Evolutionary conservation across 1,140 invertebrate species (phyloP).

Genomic region (Heliconius hermathena): DNA sequence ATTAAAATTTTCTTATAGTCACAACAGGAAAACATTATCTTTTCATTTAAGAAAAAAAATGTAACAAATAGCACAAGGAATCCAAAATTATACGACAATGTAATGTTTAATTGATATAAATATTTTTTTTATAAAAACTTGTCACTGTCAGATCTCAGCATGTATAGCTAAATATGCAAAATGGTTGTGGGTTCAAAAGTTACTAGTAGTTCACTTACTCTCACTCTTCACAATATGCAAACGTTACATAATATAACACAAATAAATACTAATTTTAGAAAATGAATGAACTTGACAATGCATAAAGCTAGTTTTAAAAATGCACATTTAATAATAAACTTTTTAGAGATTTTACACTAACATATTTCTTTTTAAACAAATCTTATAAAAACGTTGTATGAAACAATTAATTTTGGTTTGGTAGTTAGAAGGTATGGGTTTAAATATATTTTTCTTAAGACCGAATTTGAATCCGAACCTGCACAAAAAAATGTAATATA

Average conservation of each 20-base stretch:
- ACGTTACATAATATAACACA: neutral
- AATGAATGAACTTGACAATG: neutral
- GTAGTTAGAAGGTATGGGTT: neutral
- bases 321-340: neutral
- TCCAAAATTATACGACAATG: too few relatives aligned
- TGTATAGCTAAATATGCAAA: conserved; percentile 13
- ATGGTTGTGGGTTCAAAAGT: conserved; percentile 14
- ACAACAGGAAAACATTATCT: too few relatives aligned
- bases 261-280: neutral
- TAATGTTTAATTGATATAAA: too few relatives aligned
- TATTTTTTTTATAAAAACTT: conserved; percentile 1
- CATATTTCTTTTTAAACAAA: too few relatives aligned
- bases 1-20: too few relatives aligned
- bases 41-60: too few relatives aligned
- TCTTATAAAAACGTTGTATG: neutral
- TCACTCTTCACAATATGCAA: neutral
- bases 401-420: neutral
- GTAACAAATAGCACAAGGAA: too few relatives aligned
- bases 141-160: conserved; percentile 12
- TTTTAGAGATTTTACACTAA: neutral
- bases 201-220: neutral
- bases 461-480: neutral
- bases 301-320: neutral
- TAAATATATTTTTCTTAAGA: neutral
- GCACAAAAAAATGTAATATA: too few relatives aligned